Evolutionary conservation across 2,888 invertebrate genomes (phyloP).

Genomic region (Arrhopalites spinosus): DNA sequence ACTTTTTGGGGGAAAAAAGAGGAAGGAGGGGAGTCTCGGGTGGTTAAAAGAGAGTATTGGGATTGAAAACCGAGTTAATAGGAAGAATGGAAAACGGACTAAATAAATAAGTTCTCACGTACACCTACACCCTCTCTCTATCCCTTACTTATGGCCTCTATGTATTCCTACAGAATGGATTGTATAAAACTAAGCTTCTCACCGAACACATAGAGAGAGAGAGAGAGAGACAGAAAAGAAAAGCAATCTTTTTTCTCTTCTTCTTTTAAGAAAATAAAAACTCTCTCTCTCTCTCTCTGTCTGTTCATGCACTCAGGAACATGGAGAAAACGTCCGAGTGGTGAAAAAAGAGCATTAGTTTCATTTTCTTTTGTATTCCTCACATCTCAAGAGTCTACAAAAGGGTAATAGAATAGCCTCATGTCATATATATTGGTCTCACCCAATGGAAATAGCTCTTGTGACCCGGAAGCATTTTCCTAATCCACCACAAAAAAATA

Average conservation of each 20-base stretch:
- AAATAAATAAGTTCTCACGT: slow-evolving; percentile 35
- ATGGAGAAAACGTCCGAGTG: slow-evolving; percentile 16
- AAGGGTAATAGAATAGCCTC: slow-evolving; percentile 30
- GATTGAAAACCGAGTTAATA: slow-evolving; percentile 32
- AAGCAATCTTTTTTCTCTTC: slow-evolving; percentile 30
- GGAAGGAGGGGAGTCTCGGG: neutral
- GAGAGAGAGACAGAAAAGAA: slow-evolving; percentile 29
- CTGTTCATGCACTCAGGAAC: neutral
- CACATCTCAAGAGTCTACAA: slow-evolving; percentile 30
- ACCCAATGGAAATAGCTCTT: slow-evolving; percentile 31
- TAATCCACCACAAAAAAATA: slow-evolving; percentile 15
- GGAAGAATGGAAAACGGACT: slow-evolving; percentile 7
- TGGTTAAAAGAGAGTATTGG: slow-evolving; percentile 13
- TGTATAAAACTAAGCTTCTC: neutral
- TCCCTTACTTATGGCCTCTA: neutral
- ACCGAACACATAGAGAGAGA: neutral
- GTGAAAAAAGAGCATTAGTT: slow-evolving; percentile 37
- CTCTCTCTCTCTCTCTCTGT: neutral
- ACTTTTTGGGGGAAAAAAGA: neutral
- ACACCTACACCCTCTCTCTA: slow-evolving; percentile 1
- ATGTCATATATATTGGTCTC: slow-evolving; percentile 32
- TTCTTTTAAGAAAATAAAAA: slow-evolving; percentile 34
- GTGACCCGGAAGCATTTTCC: slow-evolving; percentile 36
- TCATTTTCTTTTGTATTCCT: slow-evolving; percentile 33
- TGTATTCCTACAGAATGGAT: neutral